Percentiles rank a stretch among this genome's conserved stretches.
These are phyloP conservation scores for Hippoglossus stenolepis DNA, from an alignment of 2,113 vertebrate species.

Conservation along the genomic window DNA sequence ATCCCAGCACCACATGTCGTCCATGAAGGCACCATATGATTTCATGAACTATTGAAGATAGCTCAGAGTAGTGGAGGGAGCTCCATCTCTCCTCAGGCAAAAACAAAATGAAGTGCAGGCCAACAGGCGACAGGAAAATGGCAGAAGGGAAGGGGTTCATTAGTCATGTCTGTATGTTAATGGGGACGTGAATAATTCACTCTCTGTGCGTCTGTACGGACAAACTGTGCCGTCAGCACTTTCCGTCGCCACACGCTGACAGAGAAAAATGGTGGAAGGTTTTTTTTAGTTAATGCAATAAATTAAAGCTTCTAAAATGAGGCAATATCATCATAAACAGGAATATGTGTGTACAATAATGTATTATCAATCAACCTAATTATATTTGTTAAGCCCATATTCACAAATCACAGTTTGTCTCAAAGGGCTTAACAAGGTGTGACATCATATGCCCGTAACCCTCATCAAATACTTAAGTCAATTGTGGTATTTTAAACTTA, in stretches of 20 bases:
- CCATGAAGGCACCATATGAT: conserved; percentile 69
- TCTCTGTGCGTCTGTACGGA: not conserved
- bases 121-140: conserved; percentile 37
- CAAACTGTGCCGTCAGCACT: conserved; percentile 6
- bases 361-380: too few relatives aligned
- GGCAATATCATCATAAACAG: not conserved
- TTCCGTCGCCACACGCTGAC: not conserved
- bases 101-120: not conserved
- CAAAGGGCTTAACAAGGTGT: too few relatives aligned
- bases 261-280: not conserved
- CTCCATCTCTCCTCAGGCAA: conserved; percentile 30
- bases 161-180: conserved; percentile 49
- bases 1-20: conserved; percentile 52
- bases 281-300: not conserved
- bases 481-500: too few relatives aligned
- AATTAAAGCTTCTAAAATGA: not conserved
- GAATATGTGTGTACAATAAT: not conserved
- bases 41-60: conserved; percentile 75
- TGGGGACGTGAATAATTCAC: conserved; percentile 58
- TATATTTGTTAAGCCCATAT: too few relatives aligned
- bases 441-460: too few relatives aligned
- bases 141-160: conserved; percentile 28
- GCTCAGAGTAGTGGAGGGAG: conserved; percentile 41
- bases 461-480: too few relatives aligned
- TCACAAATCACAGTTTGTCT: too few relatives aligned